phyloP scores from a whole-genome alignment of 2,113 vertebrate species.

The Thalassarche chlororhynchos region DNA sequence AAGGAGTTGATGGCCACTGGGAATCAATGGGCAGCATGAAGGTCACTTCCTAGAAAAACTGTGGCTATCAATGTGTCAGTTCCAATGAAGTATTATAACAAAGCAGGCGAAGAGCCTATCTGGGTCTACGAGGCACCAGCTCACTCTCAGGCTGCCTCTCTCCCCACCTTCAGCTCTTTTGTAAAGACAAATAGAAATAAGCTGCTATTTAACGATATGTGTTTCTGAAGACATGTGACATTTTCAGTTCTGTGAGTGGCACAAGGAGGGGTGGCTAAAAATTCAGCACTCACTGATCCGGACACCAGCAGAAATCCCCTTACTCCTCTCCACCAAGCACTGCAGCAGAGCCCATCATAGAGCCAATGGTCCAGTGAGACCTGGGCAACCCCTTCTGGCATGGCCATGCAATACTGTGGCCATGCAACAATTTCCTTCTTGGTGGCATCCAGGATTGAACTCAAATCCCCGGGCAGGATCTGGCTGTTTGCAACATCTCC shows the following conservation, averaged over 20 bases:
- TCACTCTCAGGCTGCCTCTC: background rate
- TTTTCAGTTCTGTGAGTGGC: background rate
- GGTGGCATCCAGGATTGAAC: background rate
- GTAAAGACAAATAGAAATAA: slow-evolving; percentile 37
- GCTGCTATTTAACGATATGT: background rate
- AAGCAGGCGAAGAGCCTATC: slow-evolving; percentile 73
- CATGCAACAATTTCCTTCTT: background rate
- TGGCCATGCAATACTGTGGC: fast-evolving
- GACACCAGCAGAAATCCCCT: background rate
- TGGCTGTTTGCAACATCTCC: background rate
- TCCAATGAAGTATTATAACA: slow-evolving; percentile 84
- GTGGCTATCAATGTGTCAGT: slow-evolving; percentile 85
- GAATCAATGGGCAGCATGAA: slow-evolving; percentile 84
- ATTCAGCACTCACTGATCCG: background rate
- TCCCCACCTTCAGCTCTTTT: background rate
- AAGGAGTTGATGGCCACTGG: slow-evolving; percentile 79
- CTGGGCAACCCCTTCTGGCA: background rate
- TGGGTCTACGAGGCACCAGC: slow-evolving; percentile 2
- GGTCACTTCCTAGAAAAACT: slow-evolving; percentile 88
- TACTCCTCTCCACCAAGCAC: background rate
- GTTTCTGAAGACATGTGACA: background rate
- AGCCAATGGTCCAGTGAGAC: background rate
- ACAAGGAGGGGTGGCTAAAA: background rate
- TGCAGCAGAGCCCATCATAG: background rate
- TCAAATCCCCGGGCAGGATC: background rate